These are phyloP conservation scores for Prunella strophiata DNA, from an alignment of 2,797 vertebrate genomes.

Conservation along the genomic window DNA sequence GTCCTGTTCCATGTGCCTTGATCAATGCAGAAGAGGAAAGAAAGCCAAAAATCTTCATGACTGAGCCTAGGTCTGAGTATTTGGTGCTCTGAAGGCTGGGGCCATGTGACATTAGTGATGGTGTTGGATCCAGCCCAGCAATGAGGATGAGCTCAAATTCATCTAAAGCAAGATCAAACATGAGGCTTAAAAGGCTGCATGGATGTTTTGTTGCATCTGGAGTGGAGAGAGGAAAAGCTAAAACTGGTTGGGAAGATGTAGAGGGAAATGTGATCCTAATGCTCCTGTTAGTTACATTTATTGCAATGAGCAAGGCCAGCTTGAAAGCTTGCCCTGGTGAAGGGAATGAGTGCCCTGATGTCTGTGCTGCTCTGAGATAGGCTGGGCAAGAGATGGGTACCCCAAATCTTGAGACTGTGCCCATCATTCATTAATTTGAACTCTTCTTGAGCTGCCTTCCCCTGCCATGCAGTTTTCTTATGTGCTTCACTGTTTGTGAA, in stretches of 20 bases:
- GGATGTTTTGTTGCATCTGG: not conserved
- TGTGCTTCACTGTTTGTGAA: not conserved
- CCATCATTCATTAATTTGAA: not conserved
- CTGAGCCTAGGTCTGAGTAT: not conserved
- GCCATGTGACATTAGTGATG: accelerated
- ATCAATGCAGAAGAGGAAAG: not conserved
- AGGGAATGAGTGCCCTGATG: not conserved
- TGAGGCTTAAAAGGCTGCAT: accelerated
- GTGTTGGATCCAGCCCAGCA: not conserved
- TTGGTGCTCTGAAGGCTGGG: not conserved
- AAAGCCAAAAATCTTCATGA: not conserved
- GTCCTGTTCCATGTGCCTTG: not conserved
- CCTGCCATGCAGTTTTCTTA: not conserved
- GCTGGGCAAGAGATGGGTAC: not conserved
- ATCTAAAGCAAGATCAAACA: not conserved
- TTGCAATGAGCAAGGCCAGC: not conserved
- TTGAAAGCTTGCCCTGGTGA: not conserved
- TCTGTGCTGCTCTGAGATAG: not conserved
- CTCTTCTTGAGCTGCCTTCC: not conserved
- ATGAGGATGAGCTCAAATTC: not conserved
- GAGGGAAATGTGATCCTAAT: not conserved
- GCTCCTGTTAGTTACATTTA: not conserved
- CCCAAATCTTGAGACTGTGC: not conserved
- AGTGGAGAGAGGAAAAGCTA: not conserved
- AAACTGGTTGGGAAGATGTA: not conserved